These are phyloP conservation scores for Salvelinus namaycush DNA, from an alignment of 2,113 vertebrate genomes.

Conservation along the genomic window DNA sequence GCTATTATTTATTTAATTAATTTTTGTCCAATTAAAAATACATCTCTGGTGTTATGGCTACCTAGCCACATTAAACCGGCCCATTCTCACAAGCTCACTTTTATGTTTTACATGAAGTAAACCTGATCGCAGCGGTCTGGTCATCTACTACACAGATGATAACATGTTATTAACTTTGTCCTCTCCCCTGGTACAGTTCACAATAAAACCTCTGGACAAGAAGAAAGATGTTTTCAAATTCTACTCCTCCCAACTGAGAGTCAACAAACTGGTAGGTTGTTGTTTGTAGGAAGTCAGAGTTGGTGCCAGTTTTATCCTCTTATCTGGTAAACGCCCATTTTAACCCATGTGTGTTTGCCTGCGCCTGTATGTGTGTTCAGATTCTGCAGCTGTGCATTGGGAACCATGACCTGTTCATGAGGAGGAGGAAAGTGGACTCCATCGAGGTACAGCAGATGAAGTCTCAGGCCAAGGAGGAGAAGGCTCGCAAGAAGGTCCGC, in stretches of 20 bases:
- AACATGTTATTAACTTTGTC: background rate
- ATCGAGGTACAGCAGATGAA: constrained; percentile 94
- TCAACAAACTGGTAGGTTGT: constrained; percentile 86
- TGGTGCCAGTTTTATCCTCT: no score
- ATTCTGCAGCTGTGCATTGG: constrained; percentile 89
- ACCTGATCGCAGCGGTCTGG: no score
- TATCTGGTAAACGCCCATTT: no score
- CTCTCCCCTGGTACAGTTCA: constrained; percentile 73
- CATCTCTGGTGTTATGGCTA: no score
- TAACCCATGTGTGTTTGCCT: background rate
- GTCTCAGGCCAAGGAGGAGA: constrained; percentile 89
- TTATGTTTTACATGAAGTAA: no score
- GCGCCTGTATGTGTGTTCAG: constrained; percentile 51
- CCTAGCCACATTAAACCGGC: no score
- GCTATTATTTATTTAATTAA: no score
- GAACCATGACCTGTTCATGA: constrained; percentile 90
- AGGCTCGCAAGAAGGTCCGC: constrained; percentile 86
- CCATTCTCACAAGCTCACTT: no score
- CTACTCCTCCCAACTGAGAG: constrained; percentile 87
- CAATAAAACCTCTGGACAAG: constrained; percentile 90
- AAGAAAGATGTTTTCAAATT: constrained; percentile 93
- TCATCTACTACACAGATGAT: no score
- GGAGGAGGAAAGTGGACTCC: constrained; percentile 89
- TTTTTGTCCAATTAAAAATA: no score
- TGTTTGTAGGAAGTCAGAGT: background rate